These are phyloP conservation scores for Bryconaethiops microstoma DNA, from an alignment of 2,797 vertebrate species.

Conservation along the genomic window DNA sequence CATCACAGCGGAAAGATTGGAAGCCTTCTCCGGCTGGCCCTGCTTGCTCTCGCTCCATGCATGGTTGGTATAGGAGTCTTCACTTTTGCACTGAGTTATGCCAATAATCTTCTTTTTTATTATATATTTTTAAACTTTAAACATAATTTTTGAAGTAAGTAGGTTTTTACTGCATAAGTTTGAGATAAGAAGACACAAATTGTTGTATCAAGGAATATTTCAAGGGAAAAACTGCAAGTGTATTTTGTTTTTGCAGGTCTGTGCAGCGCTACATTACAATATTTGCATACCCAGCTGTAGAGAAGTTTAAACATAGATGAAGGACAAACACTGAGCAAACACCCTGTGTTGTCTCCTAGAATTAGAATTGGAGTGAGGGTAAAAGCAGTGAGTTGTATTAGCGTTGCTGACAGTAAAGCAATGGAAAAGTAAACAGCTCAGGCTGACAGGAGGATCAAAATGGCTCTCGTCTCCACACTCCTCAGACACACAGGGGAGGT, in stretches of 20 bases:
- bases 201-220: too few relatives aligned
- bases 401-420: slow-evolving; percentile 22
- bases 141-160: too few relatives aligned
- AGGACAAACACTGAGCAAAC: slow-evolving; percentile 1
- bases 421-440: slow-evolving; percentile 16
- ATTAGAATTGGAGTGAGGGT: background rate
- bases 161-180: background rate
- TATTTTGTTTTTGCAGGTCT: background rate
- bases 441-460: background rate
- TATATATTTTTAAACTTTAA: too few relatives aligned
- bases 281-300: background rate
- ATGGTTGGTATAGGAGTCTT: slow-evolving; percentile 79
- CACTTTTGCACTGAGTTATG: too few relatives aligned
- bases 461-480: background rate
- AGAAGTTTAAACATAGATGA: background rate
- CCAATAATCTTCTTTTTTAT: background rate
- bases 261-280: background rate
- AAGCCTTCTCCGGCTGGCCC: slow-evolving; percentile 86
- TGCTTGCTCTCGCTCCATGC: slow-evolving; percentile 84
- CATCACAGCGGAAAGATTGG: slow-evolving; percentile 84
- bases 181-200: background rate
- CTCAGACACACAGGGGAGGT: background rate
- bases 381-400: slow-evolving; percentile 2
- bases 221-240: too few relatives aligned
- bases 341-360: slow-evolving; percentile 1